Conservation (phyloP, 2,797 vertebrate genomes). For the Tiaroga cobitis region DNA sequence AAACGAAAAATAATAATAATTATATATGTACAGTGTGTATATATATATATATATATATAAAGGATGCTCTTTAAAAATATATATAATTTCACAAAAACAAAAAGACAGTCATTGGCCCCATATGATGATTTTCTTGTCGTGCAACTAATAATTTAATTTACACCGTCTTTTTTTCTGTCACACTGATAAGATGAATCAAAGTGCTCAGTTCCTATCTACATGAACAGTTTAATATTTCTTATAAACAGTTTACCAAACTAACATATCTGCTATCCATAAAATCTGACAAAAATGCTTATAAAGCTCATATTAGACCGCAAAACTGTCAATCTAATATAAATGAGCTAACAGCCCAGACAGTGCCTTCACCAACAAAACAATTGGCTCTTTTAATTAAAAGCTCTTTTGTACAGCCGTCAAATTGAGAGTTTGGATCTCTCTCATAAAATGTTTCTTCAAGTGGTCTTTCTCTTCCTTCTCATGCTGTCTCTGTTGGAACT, state of each 20-base stretch:
- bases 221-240: background rate
- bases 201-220: background rate
- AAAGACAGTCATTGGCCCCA: background rate
- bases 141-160: background rate
- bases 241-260: background rate
- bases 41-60: no score
- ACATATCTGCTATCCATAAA: background rate
- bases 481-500: background rate
- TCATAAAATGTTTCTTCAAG: background rate
- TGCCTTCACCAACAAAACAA: background rate
- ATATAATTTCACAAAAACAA: background rate
- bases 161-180: background rate
- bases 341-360: background rate
- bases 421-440: background rate
- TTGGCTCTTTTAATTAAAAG: background rate
- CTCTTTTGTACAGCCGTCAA: background rate
- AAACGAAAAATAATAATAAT: no score
- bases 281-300: background rate
- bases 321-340: background rate
- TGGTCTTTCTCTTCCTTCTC: background rate
- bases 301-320: background rate
- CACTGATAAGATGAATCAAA: background rate
- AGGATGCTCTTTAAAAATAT: background rate
- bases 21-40: no score
- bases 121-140: no score